Base-by-base conservation (phyloP, 2,888 invertebrate genomes). In the Chrysolina oricalcia region DNA sequence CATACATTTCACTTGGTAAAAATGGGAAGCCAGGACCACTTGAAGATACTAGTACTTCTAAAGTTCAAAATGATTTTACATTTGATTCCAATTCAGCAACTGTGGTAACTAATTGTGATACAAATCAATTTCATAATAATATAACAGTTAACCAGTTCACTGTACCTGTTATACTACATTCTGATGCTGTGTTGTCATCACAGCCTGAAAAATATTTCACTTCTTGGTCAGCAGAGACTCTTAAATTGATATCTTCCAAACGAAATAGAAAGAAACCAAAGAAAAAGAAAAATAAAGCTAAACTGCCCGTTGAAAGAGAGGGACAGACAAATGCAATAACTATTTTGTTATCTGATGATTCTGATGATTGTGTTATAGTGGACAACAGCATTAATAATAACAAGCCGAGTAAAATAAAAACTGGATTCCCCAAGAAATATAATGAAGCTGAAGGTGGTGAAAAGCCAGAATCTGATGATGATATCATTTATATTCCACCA, bases 401-500 rank as follows among this genome's bases (percentile, higher is more conserved):
- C 48, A 64, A 72, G 48, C 19, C 46, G 17, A 11, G 50, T 15
- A 9, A 43, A 46, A 69, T 73, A 53, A 71, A 71, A n/a, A 76
- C 72, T 50, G 75, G 40, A 63, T 72, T 76, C 56, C 70, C 65
- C 17, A 74, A 79, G 40, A 75, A 75, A 23, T 75, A 72, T 68
- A 72, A 77, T 23, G 77, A 76, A 50, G 66, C 77, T 40, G 78
- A 82, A 70, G 77, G 65, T 41, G 73, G 65, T 3, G 56, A 73
- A 41, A 73, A 68, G 0, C 74, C 72, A 53, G 79, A 77, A n/a
- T 71, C 70, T 43, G 81, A 83, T 69, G 81, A 83, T 72, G 80
- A 83, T 78, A 83, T 87, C 15, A 83, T 87, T 74, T 85, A 83
- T 80, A 76, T 87, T 64, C 85, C 85, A 73, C 83, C 85, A 10